A percentile compares a stretch with the other conserved stretches of the same genome.
Evolutionary conservation across 2,113 vertebrate species (phyloP).

Genomic region (Andinoacara biseriatus): DNA sequence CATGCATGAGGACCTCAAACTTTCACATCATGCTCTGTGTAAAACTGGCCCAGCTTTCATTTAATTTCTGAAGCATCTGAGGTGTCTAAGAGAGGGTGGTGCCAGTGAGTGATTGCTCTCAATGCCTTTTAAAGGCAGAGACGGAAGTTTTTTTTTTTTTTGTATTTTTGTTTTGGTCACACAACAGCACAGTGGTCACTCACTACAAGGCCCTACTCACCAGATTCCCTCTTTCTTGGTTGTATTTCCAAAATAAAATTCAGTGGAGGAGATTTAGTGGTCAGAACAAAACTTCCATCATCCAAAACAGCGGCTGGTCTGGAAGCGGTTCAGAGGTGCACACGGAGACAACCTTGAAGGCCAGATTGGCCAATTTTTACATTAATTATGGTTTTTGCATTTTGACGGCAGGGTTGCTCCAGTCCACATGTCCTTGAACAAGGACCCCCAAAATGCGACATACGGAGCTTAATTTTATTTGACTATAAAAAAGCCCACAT

Average conservation of each 20-base stretch:
- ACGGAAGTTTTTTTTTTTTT: neutral
- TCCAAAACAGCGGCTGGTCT: neutral
- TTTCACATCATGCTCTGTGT: neutral
- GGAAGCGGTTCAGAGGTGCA: neutral
- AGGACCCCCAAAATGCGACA: neutral
- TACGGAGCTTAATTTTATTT: neutral
- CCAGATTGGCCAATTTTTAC: neutral
- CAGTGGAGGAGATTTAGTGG: neutral
- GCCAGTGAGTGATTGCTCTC: neutral
- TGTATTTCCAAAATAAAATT: neutral
- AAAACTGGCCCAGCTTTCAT: no score
- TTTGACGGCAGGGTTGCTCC: neutral
- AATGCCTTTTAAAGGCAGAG: accelerated
- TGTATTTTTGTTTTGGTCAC: no score
- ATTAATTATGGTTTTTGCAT: neutral
- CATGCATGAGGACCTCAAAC: neutral
- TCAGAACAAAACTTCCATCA: neutral
- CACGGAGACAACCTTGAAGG: neutral
- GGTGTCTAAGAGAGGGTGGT: neutral
- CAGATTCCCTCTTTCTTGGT: neutral
- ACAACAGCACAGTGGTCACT: no score
- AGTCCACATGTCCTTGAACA: neutral
- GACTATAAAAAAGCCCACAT: no score
- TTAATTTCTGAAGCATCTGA: neutral
- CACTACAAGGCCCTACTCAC: neutral